phyloP scores from a whole-genome alignment of 1,140 invertebrate genomes.

The Pantala flavescens region DNA sequence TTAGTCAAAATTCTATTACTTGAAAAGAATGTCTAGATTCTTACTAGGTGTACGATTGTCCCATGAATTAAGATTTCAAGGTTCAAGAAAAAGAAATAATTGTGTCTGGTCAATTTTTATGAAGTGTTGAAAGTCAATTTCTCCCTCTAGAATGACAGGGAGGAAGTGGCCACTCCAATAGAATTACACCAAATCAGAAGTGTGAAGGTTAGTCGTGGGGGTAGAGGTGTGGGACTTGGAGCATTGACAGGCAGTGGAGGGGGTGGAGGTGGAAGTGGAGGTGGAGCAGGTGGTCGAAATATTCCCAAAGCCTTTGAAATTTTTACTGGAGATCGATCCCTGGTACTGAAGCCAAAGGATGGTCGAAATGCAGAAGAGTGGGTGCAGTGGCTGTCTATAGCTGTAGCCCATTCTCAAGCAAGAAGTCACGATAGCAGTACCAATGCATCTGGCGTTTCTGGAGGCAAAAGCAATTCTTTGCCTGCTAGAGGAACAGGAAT shows the following conservation, averaged over 20 bases:
- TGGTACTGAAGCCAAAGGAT: slow-evolving; percentile 86
- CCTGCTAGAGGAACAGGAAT: slow-evolving; percentile 37
- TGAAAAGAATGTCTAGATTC: no score
- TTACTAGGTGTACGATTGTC: no score
- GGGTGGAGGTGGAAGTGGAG: slow-evolving; percentile 37
- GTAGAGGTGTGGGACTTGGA: neutral
- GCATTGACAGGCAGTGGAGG: slow-evolving; percentile 36
- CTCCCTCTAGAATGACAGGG: slow-evolving; percentile 43
- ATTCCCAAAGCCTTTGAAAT: slow-evolving; percentile 94
- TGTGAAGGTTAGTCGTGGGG: slow-evolving; percentile 72
- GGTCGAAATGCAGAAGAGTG: slow-evolving; percentile 91
- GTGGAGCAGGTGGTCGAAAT: slow-evolving; percentile 48
- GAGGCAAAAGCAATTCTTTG: slow-evolving; percentile 54
- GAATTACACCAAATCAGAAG: slow-evolving; percentile 85
- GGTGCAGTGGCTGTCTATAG: slow-evolving; percentile 82
- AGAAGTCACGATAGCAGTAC: slow-evolving; percentile 26
- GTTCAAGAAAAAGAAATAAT: no score
- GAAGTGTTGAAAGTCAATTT: no score
- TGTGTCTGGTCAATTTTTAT: no score
- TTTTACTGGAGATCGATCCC: slow-evolving; percentile 82
- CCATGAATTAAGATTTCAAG: no score
- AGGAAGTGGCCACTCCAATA: slow-evolving; percentile 41
- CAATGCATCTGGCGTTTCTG: slow-evolving; percentile 36
- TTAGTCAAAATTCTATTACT: no score
- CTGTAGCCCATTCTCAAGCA: slow-evolving; percentile 69